These are phyloP conservation scores for Marcusenius ussheri DNA, from an alignment of 2,113 vertebrate species.

Conservation along the genomic window DNA sequence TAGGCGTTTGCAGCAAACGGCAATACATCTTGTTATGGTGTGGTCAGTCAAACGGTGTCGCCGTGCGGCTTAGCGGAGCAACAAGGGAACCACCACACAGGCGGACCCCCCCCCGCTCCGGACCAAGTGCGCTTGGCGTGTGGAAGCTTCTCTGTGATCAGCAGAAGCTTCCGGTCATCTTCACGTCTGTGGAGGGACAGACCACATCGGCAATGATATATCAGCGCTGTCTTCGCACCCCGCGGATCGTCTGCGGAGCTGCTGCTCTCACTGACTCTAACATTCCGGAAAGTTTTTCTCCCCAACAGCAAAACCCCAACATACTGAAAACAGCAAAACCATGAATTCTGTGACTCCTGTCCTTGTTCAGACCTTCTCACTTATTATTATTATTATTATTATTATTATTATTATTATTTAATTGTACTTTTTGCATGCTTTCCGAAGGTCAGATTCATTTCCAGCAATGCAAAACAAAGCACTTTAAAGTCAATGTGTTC, in stretches of 20 bases:
- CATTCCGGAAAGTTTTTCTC: not conserved
- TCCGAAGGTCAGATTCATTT: conserved; percentile 31
- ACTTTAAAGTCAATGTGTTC: conserved; percentile 49
- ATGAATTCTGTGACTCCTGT: not conserved
- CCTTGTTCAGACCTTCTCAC: not conserved
- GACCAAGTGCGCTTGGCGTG: not conserved
- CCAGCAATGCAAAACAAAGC: conserved; percentile 47
- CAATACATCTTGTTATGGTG: not conserved
- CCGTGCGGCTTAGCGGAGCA: too few relatives aligned
- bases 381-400: conserved; percentile 12
- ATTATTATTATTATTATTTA: conserved; percentile 8
- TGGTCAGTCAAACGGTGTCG: not conserved
- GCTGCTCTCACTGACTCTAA: not conserved
- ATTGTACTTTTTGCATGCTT: conserved; percentile 11
- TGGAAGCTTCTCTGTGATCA: not conserved
- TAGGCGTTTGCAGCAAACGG: not conserved
- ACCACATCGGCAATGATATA: not conserved
- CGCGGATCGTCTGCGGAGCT: not conserved
- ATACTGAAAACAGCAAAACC: not conserved
- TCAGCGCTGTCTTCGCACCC: not conserved
- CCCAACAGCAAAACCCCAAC: not conserved
- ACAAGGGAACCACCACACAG: not conserved
- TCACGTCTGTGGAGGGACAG: not conserved
- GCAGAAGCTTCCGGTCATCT: not conserved
- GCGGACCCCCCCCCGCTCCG: not conserved